Evolutionary conservation across 1,140 invertebrate genomes (phyloP), one percentile per base, ranked within the genome.

Genomic region (Drosophila santomea): DNA sequence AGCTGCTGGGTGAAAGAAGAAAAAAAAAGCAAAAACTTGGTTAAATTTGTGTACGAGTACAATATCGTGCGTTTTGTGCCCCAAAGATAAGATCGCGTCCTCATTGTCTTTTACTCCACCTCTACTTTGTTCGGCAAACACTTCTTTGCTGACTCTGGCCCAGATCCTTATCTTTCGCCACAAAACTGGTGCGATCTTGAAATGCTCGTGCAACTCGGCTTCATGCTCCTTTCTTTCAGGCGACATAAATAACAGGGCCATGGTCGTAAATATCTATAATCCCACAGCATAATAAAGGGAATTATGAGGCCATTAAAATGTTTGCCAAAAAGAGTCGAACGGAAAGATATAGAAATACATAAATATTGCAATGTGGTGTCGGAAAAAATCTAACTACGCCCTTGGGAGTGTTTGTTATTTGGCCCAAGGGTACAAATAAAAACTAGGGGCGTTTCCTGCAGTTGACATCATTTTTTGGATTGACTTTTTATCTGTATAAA

Each of bases 1-100:
- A 98, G 94, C 97, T 98, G 95, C 62, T 96, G 96, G 92, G 93
- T 93, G 93, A 93, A 63, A 84, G 92, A 55, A 50, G 23, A 41
- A 15, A 17, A 47, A 59, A 38, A 2, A 28, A 11, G 10, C 45
- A 54, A 3, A 55, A 56, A 3, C 12, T 61, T 35, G 15, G 20
- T 23, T 20, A 15, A 39, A 52, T 59, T 48, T 67, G 61, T 57
- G 7, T 51, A 12, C 23, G 14, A 35, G 48, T 51, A 51, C 28
- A 20, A 75, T 74, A 75, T 75, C 73, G 63, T 76, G 72, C 73
- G 73, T 75, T 75, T 75, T 66, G 48, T 51, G 52, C 25, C 58
- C 50, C 38, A 15, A 23, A 25, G 73, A 75, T 75, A 75, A 75
- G 47, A 75, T 75, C 73, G 41, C 14, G 51, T 10, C 68, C 50